phyloP scores from a whole-genome alignment of 2,113 vertebrate species.

The Drymodes brunneopygia region DNA sequence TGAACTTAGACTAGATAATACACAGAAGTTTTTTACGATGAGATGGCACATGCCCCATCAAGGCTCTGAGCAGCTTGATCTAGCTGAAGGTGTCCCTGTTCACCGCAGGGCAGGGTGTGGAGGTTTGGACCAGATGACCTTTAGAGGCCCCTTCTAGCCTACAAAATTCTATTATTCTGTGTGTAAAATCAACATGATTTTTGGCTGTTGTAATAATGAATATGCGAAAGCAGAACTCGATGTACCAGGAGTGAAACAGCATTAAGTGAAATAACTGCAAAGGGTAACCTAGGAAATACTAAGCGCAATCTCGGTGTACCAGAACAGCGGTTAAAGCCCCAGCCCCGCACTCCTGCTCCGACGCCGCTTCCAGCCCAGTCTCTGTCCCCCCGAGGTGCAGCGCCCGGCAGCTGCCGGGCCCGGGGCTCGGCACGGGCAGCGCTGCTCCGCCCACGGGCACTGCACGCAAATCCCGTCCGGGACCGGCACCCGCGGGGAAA shows the following conservation, averaged over 20 bases:
- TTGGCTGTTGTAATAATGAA: neutral
- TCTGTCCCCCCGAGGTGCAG: rapidly evolving
- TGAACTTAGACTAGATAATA: neutral
- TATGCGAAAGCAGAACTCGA: rapidly evolving
- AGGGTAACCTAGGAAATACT: rapidly evolving
- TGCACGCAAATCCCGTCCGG: rapidly evolving
- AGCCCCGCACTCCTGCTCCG: rapidly evolving
- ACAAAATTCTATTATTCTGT: too few relatives aligned
- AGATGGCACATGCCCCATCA: neutral
- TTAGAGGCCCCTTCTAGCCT: neutral
- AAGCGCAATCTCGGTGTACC: rapidly evolving
- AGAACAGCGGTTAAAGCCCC: rapidly evolving
- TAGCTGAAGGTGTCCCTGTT: neutral
- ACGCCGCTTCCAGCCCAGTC: rapidly evolving
- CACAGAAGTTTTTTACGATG: neutral
- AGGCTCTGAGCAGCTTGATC: neutral
- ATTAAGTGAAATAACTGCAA: rapidly evolving
- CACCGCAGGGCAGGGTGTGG: neutral
- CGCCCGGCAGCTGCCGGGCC: neutral
- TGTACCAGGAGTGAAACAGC: rapidly evolving
- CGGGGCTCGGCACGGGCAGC: rapidly evolving
- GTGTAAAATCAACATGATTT: rapidly evolving
- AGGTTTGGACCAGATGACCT: neutral
- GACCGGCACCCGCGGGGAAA: too few relatives aligned
- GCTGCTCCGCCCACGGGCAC: rapidly evolving